These are phyloP conservation scores for Hylia prasina DNA, from an alignment of 2,113 vertebrate species.

Conservation along the genomic window DNA sequence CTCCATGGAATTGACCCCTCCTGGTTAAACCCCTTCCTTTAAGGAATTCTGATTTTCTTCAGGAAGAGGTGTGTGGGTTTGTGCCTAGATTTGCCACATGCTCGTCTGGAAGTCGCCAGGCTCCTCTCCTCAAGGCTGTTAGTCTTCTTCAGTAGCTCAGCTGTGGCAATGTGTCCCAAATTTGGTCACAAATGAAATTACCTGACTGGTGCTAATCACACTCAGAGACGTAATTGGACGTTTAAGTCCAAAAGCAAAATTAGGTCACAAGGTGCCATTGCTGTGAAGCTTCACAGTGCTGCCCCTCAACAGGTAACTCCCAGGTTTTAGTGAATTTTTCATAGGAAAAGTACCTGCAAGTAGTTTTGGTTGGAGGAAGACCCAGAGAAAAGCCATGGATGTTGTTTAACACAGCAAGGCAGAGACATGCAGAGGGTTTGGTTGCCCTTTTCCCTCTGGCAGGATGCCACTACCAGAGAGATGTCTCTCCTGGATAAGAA, in stretches of 20 bases:
- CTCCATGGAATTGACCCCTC: constrained; percentile 11
- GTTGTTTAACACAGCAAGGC: neutral
- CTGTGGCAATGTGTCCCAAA: accelerated
- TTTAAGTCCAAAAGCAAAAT: neutral
- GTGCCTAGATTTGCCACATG: accelerated
- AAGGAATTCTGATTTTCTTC: neutral
- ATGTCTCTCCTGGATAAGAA: neutral
- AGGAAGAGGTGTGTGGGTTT: neutral
- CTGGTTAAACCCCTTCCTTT: neutral
- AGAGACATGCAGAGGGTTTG: neutral
- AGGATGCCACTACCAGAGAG: neutral
- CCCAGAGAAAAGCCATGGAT: neutral
- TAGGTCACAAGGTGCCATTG: neutral
- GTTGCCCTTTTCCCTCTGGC: neutral
- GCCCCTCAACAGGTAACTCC: neutral
- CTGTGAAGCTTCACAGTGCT: neutral
- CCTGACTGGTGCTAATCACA: neutral
- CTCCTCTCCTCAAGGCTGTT: neutral
- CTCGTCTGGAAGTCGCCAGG: neutral
- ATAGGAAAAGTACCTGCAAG: neutral
- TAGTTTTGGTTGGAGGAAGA: neutral
- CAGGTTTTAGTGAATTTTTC: neutral
- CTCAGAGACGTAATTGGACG: neutral
- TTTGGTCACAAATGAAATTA: neutral
- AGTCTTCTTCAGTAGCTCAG: neutral